phyloP scores from a whole-genome alignment of 2,113 vertebrate genomes.

The Machaerirhynchus nigripectus region DNA sequence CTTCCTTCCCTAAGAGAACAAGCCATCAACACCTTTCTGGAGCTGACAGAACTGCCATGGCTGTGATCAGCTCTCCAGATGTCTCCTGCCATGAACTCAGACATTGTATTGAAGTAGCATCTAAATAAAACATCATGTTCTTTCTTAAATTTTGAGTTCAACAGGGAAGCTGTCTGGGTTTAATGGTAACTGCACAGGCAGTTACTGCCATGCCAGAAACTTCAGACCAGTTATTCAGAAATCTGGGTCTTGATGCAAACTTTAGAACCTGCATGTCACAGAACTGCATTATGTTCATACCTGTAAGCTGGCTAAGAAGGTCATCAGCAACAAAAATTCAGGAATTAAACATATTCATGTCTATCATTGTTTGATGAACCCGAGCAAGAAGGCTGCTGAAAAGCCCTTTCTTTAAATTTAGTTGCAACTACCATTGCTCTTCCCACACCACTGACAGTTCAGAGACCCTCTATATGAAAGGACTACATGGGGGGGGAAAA shows the following conservation, averaged over 20 bases:
- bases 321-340: background rate
- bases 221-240: background rate
- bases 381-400: background rate
- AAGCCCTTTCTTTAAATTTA: background rate
- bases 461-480: background rate
- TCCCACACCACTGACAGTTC: background rate
- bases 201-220: background rate
- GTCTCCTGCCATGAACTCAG: background rate
- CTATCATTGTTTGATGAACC: background rate
- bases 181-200: background rate
- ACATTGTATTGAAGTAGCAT: background rate
- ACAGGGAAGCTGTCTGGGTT: background rate
- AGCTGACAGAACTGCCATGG: background rate
- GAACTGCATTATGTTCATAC: background rate
- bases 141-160: background rate
- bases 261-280: background rate
- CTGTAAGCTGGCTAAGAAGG: background rate
- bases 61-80: background rate
- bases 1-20: background rate
- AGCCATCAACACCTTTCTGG: background rate
- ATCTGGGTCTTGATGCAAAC: background rate
- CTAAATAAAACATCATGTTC: background rate
- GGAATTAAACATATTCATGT: background rate
- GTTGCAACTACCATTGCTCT: background rate
- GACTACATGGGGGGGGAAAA: background rate